Evolutionary conservation across 2,113 vertebrate species (phyloP), one percentile per base, ranked within the genome.

Genomic region (Herpailurus yagouaroundi): DNA sequence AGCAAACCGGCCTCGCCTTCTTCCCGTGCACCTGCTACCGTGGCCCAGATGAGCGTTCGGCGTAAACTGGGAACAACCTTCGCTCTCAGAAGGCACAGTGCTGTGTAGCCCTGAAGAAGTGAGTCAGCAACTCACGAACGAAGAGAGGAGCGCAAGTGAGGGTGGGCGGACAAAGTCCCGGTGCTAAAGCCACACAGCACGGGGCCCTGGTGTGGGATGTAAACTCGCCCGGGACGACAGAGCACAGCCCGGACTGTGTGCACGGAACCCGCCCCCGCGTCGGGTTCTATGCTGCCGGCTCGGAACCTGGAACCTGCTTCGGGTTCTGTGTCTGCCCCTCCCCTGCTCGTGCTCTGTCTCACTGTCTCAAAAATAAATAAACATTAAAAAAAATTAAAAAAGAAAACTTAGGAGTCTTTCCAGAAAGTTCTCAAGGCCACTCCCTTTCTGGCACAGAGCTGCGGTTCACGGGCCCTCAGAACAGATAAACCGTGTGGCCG

Each of bases 121-220:
- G 19, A 1, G 1, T 9, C 31, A 2, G 19, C 12, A 27, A 27
- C 3, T 74, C 31, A 0, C 31, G 29, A 0, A 16, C 19, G n/a
- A 27, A 29, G 71, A 38, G n/a, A 55, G 25, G 41, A 7, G 45
- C 0, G 0, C 1, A 38, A 16, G 25, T 4, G 52, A 2, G 13
- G n/a, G 7, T 11, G 45, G 7, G 2, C 19, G 15, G 0, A 1
- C 23, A 4, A 5, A 0, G 3, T 0, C 38, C 15, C 8, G 0
- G 33, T 50, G 64, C 21, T 66, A n/a, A 38, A 52, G 64, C 45
- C n/a, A 13, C 38, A 13, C 0, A 4, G 36, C 4, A 11, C 14
- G 19, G 48, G 13, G 4, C 21, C 3, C 36, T 4, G 57, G 0
- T n/a, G 3, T 12, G 2, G 1, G 15, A 0, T 0, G 21, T 0